These are phyloP conservation scores for Acrobeloides nanus DNA, from an alignment of 2,888 invertebrate species.

Conservation along the genomic window DNA sequence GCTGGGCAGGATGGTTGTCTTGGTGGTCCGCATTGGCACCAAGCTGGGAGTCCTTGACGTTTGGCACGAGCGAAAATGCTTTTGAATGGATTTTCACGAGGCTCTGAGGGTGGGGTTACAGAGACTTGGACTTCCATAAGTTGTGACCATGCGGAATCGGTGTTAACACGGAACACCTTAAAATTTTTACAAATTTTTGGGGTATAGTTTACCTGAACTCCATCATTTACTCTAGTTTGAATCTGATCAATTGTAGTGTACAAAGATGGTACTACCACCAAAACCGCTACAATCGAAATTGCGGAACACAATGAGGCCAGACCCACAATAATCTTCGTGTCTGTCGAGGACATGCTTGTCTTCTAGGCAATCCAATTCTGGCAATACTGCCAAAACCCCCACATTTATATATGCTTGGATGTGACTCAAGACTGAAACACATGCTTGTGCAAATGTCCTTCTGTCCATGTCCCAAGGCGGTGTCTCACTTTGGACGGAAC, in stretches of 20 bases:
- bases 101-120: constrained; percentile 23
- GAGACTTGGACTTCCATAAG: constrained; percentile 42
- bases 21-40: constrained; percentile 41
- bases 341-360: too few relatives aligned
- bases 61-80: constrained; percentile 46
- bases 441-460: too few relatives aligned
- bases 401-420: too few relatives aligned
- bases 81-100: constrained; percentile 30
- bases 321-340: constrained; percentile 31
- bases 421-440: too few relatives aligned
- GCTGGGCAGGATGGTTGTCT: too few relatives aligned
- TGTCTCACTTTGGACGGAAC: too few relatives aligned
- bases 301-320: constrained; percentile 31
- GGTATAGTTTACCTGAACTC: constrained; percentile 28
- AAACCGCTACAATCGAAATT: constrained; percentile 36
- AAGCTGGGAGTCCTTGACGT: constrained; percentile 38
- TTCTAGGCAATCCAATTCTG: too few relatives aligned
- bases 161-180: constrained; percentile 41
- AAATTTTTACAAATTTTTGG: too few relatives aligned
- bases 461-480: too few relatives aligned
- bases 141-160: constrained; percentile 41
- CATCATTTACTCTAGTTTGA: constrained; percentile 28
- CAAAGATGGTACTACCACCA: constrained; percentile 43
- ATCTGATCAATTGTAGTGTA: constrained; percentile 44
- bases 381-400: too few relatives aligned